Base-by-base conservation (phyloP, 2,888 invertebrate species). In the Diaphora mendica region DNA sequence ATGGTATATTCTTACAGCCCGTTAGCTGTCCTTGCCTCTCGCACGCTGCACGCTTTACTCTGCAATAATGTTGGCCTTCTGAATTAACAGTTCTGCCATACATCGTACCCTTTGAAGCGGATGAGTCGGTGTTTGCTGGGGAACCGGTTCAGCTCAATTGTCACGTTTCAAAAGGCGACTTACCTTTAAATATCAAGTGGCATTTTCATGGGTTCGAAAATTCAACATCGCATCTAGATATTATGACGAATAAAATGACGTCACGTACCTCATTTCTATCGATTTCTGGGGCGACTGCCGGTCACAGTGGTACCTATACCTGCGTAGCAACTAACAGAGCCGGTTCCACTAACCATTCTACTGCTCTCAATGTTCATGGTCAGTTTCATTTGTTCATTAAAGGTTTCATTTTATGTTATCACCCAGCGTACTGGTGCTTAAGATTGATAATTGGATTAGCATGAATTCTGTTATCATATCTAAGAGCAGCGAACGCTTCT, bases 111-210 rank as follows among this genome's bases (percentile, higher is more conserved):
- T 97, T 97, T 90, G 95, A 96, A 85, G 96, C 97, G 84, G 96
- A 96, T 84, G 97, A 97, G 88, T 96, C 97, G 73, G 96, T 97
- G 77, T 97, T 97, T 90, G 97, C 97, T 82, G 97, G 97, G 59
- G 97, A 97, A 91, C 95, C 96, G 71, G 96, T 97, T 72, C 97
- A 97, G 83, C 96, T 97, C 78, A 96, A 96, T 85, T 98, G 97
- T 91, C 96, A 97, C 78, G 97, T 97, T 75, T 96, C 96, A 42
- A 97, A 97, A 91, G 98, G 98, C 71, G 98, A 98, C 92, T 93
- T 97, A 80, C 98, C 98, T 17, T 95, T 98, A 80, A 96, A 96
- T 81, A 97, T 98, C 80, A 96, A 96, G 79, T 98, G 98, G 98
- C 96, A 96, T 82, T 97, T 97, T 86, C 97, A 98, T 91, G 97